Evolutionary conservation across 2,888 invertebrate genomes (phyloP).

Genomic region (Callimorpha dominula): DNA sequence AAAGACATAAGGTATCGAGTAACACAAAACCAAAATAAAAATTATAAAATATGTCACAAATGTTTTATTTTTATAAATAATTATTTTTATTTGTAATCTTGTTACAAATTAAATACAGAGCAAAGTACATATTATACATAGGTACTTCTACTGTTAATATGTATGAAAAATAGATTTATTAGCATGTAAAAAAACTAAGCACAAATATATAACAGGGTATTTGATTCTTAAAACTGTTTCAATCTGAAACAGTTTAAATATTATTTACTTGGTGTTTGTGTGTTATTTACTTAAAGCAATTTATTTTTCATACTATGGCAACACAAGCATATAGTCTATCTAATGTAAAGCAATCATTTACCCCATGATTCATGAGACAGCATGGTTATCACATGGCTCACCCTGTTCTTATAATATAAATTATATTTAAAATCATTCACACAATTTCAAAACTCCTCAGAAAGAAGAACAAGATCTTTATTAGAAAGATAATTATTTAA

Average conservation of each 20-base stretch:
- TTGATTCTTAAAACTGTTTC: background rate
- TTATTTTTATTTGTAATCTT: background rate
- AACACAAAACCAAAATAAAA: background rate
- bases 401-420: too few species aligned
- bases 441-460: background rate
- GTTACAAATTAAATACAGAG: background rate
- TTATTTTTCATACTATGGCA: background rate
- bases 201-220: conserved; percentile 1
- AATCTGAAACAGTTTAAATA: background rate
- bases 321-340: too few species aligned
- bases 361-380: too few species aligned
- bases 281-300: background rate
- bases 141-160: background rate
- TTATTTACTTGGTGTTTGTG: background rate
- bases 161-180: background rate
- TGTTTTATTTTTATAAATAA: background rate
- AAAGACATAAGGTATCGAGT: background rate
- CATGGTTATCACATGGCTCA: too few species aligned
- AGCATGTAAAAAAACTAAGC: background rate
- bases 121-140: background rate
- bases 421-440: background rate
- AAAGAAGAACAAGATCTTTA: background rate
- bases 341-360: too few species aligned
- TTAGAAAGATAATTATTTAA: too few species aligned
- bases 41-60: background rate